Base-by-base conservation (phyloP, 1,140 invertebrate species). In the Listronotus oregonensis region DNA sequence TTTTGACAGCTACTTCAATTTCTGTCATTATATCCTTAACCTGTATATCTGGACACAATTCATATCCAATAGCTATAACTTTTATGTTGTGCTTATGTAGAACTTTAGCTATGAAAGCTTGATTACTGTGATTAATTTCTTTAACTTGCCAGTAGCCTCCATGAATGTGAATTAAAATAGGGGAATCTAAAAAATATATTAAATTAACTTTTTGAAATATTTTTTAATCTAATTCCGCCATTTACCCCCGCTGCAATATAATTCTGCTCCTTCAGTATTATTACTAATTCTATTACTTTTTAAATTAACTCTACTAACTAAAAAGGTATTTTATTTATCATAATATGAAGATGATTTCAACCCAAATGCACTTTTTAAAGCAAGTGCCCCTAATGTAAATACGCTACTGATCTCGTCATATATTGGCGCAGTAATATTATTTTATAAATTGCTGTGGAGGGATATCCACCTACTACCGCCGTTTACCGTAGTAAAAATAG, bases 81-180 rank as follows among this genome's bases (percentile, higher is more conserved):
- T 66, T 58, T 6, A 66, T 52, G 14, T 37, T 46, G 52, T 66
- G 32, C 43, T 59, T 58, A 46, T 66, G 49, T 10, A 66, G n/a
- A 44, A 31, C 15, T 15, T 51, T 52, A 5, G 64, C 52, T n/a
- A 59, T 15, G 42, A 59, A 66, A 0, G 11, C 39, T 52, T 66
- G 64, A 39, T 59, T 66, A 31, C 34, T 59, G 18, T 66, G 64
- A 11, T 11, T 58, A 14, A 66, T 58, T 52, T 50, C 46, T 34
- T 58, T 46, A 4, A 49, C 47, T 47, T 66, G 64, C 64, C 64
- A 66, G 56, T 66, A 66, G 0, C 64, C 64, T n/a, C 64, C 64
- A 46, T 66, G 64, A 10, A 66, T 39, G 34, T 51, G 27, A 31
- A 66, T 54, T 17, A 66, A 12, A 17, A 66, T 66, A 5, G 64